Percentiles rank a stretch among this genome's conserved stretches.
Conservation (phyloP, 2,888 invertebrate species). For the Agrypnus murinus region DNA sequence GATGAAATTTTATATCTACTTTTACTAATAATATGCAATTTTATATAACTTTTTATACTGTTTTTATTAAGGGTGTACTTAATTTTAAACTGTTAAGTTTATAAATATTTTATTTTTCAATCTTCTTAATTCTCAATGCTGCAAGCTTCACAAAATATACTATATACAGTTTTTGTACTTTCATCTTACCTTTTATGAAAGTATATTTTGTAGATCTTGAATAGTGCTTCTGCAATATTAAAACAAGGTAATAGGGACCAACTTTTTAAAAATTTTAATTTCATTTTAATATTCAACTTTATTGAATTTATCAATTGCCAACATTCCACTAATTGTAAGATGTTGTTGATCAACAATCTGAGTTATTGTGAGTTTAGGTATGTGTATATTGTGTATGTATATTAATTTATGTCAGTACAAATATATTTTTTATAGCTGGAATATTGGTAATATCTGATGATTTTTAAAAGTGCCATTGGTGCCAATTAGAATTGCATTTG, state of each 20-base stretch:
- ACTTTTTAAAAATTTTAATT: not conserved
- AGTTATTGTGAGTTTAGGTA: not conserved
- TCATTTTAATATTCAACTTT: not conserved
- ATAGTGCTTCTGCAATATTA: not conserved
- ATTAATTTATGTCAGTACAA: no score
- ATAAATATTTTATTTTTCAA: slow-evolving; percentile 31
- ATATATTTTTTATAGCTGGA: no score
- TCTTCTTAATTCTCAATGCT: not conserved
- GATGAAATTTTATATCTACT: slow-evolving; percentile 15
- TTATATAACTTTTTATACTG: slow-evolving; percentile 17
- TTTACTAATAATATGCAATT: slow-evolving; percentile 26
- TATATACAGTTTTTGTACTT: not conserved
- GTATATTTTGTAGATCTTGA: not conserved
- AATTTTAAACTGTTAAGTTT: slow-evolving; percentile 29
- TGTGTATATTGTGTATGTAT: no score
- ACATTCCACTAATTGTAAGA: no score
- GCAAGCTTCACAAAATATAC: not conserved
- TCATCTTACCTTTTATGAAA: not conserved
- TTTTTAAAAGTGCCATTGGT: slow-evolving; percentile 23
- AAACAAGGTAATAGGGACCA: slow-evolving; percentile 26
- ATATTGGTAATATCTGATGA: no score
- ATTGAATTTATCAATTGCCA: not conserved
- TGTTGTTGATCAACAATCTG: not conserved
- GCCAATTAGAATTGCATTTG: slow-evolving; percentile 16
- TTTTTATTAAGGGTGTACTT: slow-evolving; percentile 17